Evolutionary conservation across 1,140 invertebrate genomes (phyloP), one percentile per base, ranked within the genome.

Genomic region (Sycobia sp.): DNA sequence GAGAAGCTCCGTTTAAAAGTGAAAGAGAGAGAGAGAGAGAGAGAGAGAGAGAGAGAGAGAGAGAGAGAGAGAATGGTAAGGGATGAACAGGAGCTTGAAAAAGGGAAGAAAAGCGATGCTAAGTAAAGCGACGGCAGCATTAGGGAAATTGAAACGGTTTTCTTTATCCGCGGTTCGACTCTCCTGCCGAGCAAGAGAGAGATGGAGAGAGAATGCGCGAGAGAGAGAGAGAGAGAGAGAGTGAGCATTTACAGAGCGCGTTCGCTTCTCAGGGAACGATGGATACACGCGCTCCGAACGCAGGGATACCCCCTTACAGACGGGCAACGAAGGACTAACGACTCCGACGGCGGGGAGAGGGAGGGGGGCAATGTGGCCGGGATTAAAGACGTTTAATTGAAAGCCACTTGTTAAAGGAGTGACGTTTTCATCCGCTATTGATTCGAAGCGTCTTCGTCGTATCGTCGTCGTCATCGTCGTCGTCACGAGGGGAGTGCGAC

Each of bases 131-230:
- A 57, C 69, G 65, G 46, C 64, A 73, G 73, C 77, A 79, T 79
- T 79, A 79, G 74, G 76, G 72, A 78, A 79, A 79, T 79, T 77
- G 77, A 78, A 79, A 79, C 73, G 75, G 72, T 72, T 76, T 76
- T 77, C 77, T 76, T 79, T 78, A 77, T 77, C 76, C 69, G 67
- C 38, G 44, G 47, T 46, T n/a, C 32, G 14, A 47, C 25, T 25
- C 14, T 14, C 9, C 47, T 2, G 50, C 13, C 46, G 22, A 22
- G 47, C 2, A 8, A 18, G 47, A n/a, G 27, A 34, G n/a, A n/a
- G n/a, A n/a, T n/a, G n/a, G n/a, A n/a, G n/a, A n/a, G n/a, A 14
- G 41, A 25, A 49, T 34, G 46, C 54, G 29, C 32, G 39, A 14
- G 38, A 4, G n/a, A 39, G 3, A 14, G 38, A 18, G 18, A 13